These are phyloP conservation scores for Larimichthys polyactis DNA, from an alignment of 2,113 vertebrate genomes.

Conservation along the genomic window DNA sequence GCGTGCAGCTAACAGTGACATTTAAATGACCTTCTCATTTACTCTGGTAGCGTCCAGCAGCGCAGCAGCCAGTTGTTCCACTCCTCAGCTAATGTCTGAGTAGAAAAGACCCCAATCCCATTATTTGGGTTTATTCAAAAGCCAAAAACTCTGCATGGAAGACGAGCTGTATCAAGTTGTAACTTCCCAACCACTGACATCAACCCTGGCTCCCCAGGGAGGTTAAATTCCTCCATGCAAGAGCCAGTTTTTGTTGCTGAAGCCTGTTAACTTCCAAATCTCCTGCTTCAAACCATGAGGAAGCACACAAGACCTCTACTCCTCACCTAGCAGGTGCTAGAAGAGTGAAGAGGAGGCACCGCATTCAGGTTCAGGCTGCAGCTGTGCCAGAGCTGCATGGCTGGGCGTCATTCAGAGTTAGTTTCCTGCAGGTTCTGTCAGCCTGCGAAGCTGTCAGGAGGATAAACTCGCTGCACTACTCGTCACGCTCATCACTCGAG, in stretches of 20 bases:
- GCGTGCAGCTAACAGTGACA: neutral
- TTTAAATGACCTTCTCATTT: constrained; percentile 8
- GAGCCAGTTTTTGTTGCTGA: constrained; percentile 27
- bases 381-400: neutral
- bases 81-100: constrained; percentile 11
- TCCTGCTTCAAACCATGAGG: neutral
- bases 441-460: constrained; percentile 14
- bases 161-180: constrained; percentile 23
- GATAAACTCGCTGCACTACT: neutral
- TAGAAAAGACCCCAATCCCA: constrained; percentile 26
- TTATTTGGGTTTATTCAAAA: constrained; percentile 24
- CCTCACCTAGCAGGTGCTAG: constrained; percentile 24
- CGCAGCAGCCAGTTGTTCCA: constrained; percentile 26
- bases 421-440: neutral
- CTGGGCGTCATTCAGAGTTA: neutral
- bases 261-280: constrained; percentile 33
- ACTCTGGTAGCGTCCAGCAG: neutral
- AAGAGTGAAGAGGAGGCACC: neutral
- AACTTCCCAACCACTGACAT: constrained; percentile 23
- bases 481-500: constrained; percentile 4
- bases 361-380: neutral
- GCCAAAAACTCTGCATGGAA: constrained; percentile 18
- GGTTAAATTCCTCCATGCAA: constrained; percentile 25
- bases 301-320: neutral
- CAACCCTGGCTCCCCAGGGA: constrained; percentile 10